Conservation (phyloP, 2,113 vertebrate genomes). For the Pseudorasbora parva region DNA sequence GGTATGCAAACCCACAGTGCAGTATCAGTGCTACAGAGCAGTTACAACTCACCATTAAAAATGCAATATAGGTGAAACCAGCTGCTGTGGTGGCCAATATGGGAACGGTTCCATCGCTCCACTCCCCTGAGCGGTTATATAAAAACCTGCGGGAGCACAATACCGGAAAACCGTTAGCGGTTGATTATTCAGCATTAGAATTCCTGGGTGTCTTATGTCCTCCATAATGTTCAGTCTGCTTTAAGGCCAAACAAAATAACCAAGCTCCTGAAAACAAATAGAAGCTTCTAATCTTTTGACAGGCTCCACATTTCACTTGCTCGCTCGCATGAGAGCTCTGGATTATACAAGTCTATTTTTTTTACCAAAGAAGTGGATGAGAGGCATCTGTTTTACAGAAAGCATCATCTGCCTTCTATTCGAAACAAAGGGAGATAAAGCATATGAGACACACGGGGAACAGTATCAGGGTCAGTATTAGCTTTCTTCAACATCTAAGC, state of each 20-base stretch:
- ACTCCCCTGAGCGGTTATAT: conserved; percentile 90
- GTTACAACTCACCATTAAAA: conserved; percentile 83
- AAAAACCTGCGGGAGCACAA: conserved; percentile 84
- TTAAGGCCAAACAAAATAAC: conserved; percentile 24
- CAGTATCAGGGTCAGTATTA: neutral
- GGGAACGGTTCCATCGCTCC: conserved; percentile 94
- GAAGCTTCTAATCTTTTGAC: conserved; percentile 2
- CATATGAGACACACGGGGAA: neutral
- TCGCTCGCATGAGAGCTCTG: neutral
- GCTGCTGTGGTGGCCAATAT: conserved; percentile 88
- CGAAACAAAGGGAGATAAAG: conserved; percentile 21
- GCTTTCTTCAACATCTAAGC: neutral
- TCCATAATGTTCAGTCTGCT: neutral
- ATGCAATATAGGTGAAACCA: conserved; percentile 88
- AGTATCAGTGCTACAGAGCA: neutral
- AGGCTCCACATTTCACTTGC: neutral
- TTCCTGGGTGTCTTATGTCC: neutral
- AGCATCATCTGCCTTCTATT: conserved; percentile 4
- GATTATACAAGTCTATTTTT: conserved; percentile 4
- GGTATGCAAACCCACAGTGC: neutral
- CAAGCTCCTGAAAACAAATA: conserved; percentile 1
- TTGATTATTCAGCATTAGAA: neutral
- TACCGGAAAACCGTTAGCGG: neutral
- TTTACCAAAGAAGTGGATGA: neutral
- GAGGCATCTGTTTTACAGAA: conserved; percentile 19